Conservation (phyloP, 2,888 invertebrate species). For the Pachycephus smyrnensis region DNA sequence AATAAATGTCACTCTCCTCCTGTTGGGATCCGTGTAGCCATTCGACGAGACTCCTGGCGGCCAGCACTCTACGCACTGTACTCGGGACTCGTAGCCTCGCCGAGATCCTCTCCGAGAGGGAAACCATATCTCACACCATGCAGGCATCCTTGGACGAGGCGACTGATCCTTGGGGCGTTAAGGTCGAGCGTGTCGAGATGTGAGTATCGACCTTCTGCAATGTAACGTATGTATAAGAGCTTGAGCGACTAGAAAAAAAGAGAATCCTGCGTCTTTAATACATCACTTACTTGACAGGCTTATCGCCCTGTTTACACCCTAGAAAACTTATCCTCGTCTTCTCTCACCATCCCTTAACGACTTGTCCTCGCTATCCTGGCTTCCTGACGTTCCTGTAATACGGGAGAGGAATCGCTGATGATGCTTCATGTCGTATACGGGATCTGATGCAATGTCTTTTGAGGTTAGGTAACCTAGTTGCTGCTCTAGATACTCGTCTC, state of each 20-base stretch:
- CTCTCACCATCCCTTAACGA: not conserved
- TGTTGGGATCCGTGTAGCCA: conserved; percentile 69
- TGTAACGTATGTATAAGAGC: not conserved
- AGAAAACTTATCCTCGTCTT: not conserved
- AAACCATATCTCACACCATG: conserved; percentile 92
- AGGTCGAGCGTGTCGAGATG: conserved; percentile 96
- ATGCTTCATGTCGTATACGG: not conserved
- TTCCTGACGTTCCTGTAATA: not conserved
- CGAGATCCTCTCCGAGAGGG: conserved; percentile 91
- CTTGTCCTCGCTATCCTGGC: not conserved
- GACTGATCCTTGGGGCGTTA: conserved; percentile 93
- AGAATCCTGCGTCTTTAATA: not conserved
- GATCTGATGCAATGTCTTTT: not conserved
- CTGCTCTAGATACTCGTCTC: not conserved
- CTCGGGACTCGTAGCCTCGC: conserved; percentile 92
- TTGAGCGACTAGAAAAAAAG: not conserved
- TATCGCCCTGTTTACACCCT: not conserved
- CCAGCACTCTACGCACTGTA: conserved; percentile 89
- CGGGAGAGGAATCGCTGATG: not conserved
- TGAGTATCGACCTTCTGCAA: conserved; percentile 66
- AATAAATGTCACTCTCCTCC: not conserved
- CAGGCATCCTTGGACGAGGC: conserved; percentile 86
- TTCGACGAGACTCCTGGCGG: conserved; percentile 84
- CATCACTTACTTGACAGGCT: not conserved
- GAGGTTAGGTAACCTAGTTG: not conserved